Percentiles rank a stretch among this genome's conserved stretches.
phyloP scores from a whole-genome alignment of 2,888 invertebrate species.

The Andrena hattorfiana region DNA sequence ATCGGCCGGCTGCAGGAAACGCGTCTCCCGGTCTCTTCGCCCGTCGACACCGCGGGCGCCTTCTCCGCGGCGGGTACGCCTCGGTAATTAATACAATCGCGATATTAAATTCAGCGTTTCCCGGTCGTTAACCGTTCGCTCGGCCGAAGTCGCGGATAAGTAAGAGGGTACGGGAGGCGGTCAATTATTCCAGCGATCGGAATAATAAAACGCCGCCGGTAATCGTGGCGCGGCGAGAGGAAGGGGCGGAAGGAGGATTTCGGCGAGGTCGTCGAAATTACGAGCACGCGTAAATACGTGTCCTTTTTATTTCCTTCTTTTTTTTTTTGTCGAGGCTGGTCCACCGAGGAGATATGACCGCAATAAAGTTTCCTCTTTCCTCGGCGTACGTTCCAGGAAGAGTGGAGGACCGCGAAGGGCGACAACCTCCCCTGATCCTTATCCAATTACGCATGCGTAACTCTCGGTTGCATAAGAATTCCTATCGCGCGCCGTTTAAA shows the following conservation, averaged over 20 bases:
- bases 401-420: slow-evolving; percentile 40
- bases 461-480: slow-evolving; percentile 45
- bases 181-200: slow-evolving; percentile 35
- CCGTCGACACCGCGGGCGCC: no score
- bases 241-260: slow-evolving; percentile 18
- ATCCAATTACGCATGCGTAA: slow-evolving; percentile 69
- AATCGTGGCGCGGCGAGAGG: neutral
- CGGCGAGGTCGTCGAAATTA: slow-evolving; percentile 45
- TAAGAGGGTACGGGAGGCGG: neutral
- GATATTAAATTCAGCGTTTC: slow-evolving; percentile 28
- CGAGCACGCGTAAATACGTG: slow-evolving; percentile 33
- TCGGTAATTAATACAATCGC: slow-evolving; percentile 18
- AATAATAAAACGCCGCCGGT: slow-evolving; percentile 48
- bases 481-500: slow-evolving; percentile 58
- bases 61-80: neutral
- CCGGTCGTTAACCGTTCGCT: slow-evolving; percentile 9
- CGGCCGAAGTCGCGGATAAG: neutral
- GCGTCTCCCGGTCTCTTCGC: no score
- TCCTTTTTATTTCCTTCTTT: neutral
- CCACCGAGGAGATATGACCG: slow-evolving; percentile 47
- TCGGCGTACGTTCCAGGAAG: slow-evolving; percentile 39
- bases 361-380: slow-evolving; percentile 54
- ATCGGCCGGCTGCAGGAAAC: neutral
- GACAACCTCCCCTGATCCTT: slow-evolving; percentile 67
- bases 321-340: slow-evolving; percentile 2